Evolutionary conservation across 2,888 invertebrate species (phyloP).

Genomic region (Drosophila demipolita): DNA sequence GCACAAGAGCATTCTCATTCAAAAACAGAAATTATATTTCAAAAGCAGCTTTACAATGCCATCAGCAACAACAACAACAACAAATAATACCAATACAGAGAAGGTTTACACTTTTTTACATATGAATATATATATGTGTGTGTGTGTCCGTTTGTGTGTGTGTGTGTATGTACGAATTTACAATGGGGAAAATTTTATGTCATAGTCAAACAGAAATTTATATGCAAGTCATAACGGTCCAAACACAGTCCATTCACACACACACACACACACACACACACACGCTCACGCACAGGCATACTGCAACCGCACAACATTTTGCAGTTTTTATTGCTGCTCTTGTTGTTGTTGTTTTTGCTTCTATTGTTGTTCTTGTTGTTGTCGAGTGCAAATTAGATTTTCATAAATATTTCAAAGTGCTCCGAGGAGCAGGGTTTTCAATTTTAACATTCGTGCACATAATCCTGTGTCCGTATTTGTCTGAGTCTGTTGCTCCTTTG

Average conservation of each 20-base stretch:
- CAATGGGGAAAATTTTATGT: slow-evolving; percentile 51
- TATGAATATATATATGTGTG: neutral
- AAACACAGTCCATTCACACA: slow-evolving; percentile 30
- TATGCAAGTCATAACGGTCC: slow-evolving; percentile 73
- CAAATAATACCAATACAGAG: slow-evolving; percentile 23
- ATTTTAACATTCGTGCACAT: slow-evolving; percentile 41
- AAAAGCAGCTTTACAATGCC: slow-evolving; percentile 50
- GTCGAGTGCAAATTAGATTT: slow-evolving; percentile 72
- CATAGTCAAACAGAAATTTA: slow-evolving; percentile 74
- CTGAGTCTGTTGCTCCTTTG: slow-evolving; percentile 61
- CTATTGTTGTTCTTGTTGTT: slow-evolving; percentile 26
- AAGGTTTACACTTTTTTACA: neutral
- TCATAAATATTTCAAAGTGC: slow-evolving; percentile 74
- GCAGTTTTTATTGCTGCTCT: slow-evolving; percentile 18
- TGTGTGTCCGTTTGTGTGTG: slow-evolving; percentile 13
- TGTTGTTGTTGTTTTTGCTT: neutral
- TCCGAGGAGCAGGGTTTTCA: slow-evolving; percentile 40
- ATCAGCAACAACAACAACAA: slow-evolving; percentile 25
- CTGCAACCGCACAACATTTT: slow-evolving; percentile 36
- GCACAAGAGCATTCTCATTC: slow-evolving; percentile 66
- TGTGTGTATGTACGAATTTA: slow-evolving; percentile 25
- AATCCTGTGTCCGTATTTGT: slow-evolving; percentile 10
- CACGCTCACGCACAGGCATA: neutral
- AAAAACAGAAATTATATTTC: slow-evolving; percentile 53
- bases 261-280: slow-evolving; percentile 9